Conservation (phyloP, 1,140 invertebrate genomes). For the Panagrolaimus sp. region DNA sequence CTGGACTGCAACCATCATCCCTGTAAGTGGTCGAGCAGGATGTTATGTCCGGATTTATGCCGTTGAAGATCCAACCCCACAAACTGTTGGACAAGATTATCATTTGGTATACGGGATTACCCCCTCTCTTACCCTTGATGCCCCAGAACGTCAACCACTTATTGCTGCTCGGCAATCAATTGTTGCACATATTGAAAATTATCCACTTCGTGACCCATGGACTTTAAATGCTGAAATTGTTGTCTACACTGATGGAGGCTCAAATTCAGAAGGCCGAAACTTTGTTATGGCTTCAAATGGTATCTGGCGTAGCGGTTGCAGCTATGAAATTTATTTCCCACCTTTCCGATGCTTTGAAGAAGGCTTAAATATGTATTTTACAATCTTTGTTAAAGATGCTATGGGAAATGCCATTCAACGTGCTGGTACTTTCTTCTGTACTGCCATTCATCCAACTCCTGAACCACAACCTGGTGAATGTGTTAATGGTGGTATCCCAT, state of each 20-base stretch:
- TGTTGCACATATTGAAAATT: constrained; percentile 32
- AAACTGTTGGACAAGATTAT: constrained; percentile 9
- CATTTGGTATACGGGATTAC: constrained; percentile 34
- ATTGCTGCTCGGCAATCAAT: constrained; percentile 14
- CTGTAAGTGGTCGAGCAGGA: not conserved
- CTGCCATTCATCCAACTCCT: constrained; percentile 22
- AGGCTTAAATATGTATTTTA: constrained; percentile 36
- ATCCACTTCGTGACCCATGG: constrained; percentile 12
- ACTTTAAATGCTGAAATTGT: constrained; percentile 23
- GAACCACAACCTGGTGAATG: constrained; percentile 24
- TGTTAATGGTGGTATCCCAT: constrained; percentile 34
- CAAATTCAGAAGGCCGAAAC: constrained; percentile 17
- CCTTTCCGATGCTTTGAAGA: constrained; percentile 27
- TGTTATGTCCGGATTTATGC: constrained; percentile 31
- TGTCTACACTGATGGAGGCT: constrained; percentile 27
- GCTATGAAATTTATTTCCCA: constrained; percentile 38
- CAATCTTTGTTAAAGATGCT: constrained; percentile 31
- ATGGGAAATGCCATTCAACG: constrained; percentile 32
- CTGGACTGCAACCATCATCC: constrained; percentile 19
- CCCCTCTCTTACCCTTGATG: constrained; percentile 17
- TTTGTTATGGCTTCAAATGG: constrained; percentile 28
- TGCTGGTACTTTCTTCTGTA: constrained; percentile 31
- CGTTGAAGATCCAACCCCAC: not conserved
- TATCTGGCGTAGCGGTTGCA: constrained; percentile 35
- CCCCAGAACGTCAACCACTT: constrained; percentile 23